Evolutionary conservation across 2,888 invertebrate species (phyloP), one percentile per base, ranked within the genome.

Genomic region (Thymelicus sylvestris): DNA sequence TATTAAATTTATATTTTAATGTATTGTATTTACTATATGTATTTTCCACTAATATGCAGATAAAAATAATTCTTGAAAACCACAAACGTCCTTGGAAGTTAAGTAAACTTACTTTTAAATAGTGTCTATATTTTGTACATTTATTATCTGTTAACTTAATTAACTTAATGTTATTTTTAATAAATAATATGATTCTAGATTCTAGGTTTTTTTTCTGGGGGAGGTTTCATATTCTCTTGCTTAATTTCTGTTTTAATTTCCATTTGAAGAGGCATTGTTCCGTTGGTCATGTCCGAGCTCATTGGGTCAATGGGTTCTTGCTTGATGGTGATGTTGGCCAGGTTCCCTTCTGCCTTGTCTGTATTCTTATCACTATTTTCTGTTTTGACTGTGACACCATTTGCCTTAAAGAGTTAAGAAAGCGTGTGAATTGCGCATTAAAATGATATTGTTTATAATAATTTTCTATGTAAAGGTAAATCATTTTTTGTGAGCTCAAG

Each of bases 121-220:
- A 44, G 8, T 44, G 10, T 44, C 10, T 44, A 44, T 44, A 31
- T 41, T 41, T 41, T 10, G 44, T 44, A 44, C 8, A 44, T 44
- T 44, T 44, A 44, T 44, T 4, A 44, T 0, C 12, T 44, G 10
- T 12, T 44, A 41, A 41, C 41, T 41, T 41, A 41, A 41, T 12
- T 44, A 41, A 41, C 41, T 41, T 41, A 41, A 41, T 41, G 41
- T 8, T 41, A 41, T 41, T 41, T 41, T 44, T 12, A n/a, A 66
- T 55, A 57, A n/a, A 50, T 59, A n/a, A 57, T 12, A 57, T 55
- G 41, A 47, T 65, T 31, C 71, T 75, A 75, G 75, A 92, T 80
- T 87, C 97, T 95, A 6, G 96, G 95, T 85, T 97, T 97, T 82
- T 97, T 97, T 83, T 98, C 98, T 64, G 97, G 97, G 7, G 98